Evolutionary conservation across 2,113 vertebrate genomes (phyloP).

Genomic region (Microtus richardsoni): DNA sequence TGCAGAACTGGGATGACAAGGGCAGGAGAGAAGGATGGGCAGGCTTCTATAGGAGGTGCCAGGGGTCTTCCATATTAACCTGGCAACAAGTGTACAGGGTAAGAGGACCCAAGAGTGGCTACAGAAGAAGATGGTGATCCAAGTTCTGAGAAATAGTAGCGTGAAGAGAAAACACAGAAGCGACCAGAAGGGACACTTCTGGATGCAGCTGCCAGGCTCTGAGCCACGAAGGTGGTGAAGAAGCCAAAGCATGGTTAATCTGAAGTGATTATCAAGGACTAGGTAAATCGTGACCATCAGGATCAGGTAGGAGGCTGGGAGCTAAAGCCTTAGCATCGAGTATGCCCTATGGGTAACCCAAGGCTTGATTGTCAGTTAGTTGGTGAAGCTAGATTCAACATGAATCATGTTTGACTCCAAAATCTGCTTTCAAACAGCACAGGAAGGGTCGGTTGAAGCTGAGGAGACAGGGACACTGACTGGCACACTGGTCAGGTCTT

Average conservation of each 20-base stretch:
- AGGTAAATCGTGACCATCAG: background rate
- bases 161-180: background rate
- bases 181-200: background rate
- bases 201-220: background rate
- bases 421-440: background rate
- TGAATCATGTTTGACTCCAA: background rate
- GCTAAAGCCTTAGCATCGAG: background rate
- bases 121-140: background rate
- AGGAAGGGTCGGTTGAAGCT: background rate
- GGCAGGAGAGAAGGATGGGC: background rate
- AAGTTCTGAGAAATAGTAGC: rapidly evolving
- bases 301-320: background rate
- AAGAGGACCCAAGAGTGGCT: background rate
- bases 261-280: background rate
- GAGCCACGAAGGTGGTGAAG: background rate
- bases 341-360: background rate
- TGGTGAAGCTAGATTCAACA: background rate
- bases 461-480: too few relatives aligned
- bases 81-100: background rate
- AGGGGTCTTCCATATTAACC: background rate
- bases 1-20: too few relatives aligned
- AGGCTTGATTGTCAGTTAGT: background rate
- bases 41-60: background rate
- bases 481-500: background rate
- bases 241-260: background rate